A percentile compares a stretch with the other conserved stretches of the same genome.
phyloP scores from a whole-genome alignment of 1,140 invertebrate genomes.

The Heterodera schachtii region DNA sequence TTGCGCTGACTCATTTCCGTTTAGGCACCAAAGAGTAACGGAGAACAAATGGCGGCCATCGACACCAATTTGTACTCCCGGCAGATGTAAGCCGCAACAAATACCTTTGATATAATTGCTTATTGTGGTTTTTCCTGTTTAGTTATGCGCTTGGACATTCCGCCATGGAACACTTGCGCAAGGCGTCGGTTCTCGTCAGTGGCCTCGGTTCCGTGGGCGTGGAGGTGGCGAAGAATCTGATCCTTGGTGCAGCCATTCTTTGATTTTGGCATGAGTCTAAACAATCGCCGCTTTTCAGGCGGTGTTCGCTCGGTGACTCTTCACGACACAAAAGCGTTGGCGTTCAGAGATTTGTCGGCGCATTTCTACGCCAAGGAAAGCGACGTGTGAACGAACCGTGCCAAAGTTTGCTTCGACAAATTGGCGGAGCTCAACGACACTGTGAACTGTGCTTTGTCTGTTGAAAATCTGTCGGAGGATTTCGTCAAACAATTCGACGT shows the following conservation, averaged over 20 bases:
- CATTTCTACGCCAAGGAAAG: slow-evolving; percentile 86
- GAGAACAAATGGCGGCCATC: slow-evolving; percentile 33
- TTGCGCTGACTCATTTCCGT: background rate
- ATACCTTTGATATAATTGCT: background rate
- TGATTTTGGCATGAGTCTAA: too few species aligned
- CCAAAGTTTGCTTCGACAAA: slow-evolving; percentile 77
- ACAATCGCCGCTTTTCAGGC: slow-evolving; percentile 82
- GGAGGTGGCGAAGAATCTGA: slow-evolving; percentile 97
- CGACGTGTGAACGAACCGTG: slow-evolving; percentile 85
- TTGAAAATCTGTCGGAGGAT: slow-evolving; percentile 77
- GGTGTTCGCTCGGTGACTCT: slow-evolving; percentile 96
- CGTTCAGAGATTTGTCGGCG: slow-evolving; percentile 69
- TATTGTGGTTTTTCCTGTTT: slow-evolving; percentile 41
- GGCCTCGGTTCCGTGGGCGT: slow-evolving; percentile 92
- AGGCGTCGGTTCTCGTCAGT: slow-evolving; percentile 78
- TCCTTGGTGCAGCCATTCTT: slow-evolving; percentile 81
- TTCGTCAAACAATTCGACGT: slow-evolving; percentile 78
- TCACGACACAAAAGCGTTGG: slow-evolving; percentile 74
- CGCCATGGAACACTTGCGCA: slow-evolving; percentile 60
- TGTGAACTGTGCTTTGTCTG: slow-evolving; percentile 78
- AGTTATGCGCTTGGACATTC: slow-evolving; percentile 64
- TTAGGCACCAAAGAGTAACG: slow-evolving; percentile 25
- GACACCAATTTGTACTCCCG: slow-evolving; percentile 61
- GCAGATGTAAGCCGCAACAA: slow-evolving; percentile 48
- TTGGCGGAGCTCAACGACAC: slow-evolving; percentile 90